Evolutionary conservation across 1,140 invertebrate species (phyloP).

Genomic region (Antheraea mylitta): DNA sequence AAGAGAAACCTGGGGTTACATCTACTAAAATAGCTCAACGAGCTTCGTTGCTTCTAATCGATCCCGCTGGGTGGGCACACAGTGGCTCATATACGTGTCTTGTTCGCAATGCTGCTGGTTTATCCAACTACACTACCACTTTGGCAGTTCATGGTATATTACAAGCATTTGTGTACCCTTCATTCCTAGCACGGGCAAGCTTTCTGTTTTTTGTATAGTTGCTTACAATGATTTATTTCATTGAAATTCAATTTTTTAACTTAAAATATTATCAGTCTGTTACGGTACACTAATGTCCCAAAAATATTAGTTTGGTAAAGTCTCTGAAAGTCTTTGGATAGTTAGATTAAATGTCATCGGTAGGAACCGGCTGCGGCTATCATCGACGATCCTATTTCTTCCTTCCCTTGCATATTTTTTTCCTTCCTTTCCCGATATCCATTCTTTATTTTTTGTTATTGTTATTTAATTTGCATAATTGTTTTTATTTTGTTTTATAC

Average conservation of each 20-base stretch:
- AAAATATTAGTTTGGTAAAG: neutral
- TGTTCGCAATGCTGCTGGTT: conserved; percentile 92
- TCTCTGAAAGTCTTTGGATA: neutral
- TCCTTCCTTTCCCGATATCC: conserved; percentile 28
- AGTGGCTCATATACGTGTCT: conserved; percentile 92
- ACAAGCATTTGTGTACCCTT: conserved; percentile 49
- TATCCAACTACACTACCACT: conserved; percentile 86
- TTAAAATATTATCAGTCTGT: neutral
- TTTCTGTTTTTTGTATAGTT: conserved; percentile 67
- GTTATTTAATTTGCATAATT: conserved; percentile 52
- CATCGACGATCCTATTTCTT: conserved; percentile 60
- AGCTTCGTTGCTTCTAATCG: conserved; percentile 83
- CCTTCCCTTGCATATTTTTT: conserved; percentile 55
- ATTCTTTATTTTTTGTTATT: conserved; percentile 54
- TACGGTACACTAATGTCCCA: neutral
- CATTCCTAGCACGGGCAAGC: conserved; percentile 70
- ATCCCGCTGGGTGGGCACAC: conserved; percentile 91
- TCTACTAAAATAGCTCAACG: conserved; percentile 84
- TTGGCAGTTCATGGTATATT: conserved; percentile 82
- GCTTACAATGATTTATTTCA: conserved; percentile 35
- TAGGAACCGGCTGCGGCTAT: conserved; percentile 76
- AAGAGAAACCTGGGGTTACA: conserved; percentile 80
- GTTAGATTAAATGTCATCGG: conserved; percentile 14
- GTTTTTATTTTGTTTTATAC: conserved; percentile 39
- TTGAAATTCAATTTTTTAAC: neutral